Percentiles rank a stretch among this genome's conserved stretches.
phyloP scores from a whole-genome alignment of 2,797 vertebrate genomes.

The Ammospiza maritima region DNA sequence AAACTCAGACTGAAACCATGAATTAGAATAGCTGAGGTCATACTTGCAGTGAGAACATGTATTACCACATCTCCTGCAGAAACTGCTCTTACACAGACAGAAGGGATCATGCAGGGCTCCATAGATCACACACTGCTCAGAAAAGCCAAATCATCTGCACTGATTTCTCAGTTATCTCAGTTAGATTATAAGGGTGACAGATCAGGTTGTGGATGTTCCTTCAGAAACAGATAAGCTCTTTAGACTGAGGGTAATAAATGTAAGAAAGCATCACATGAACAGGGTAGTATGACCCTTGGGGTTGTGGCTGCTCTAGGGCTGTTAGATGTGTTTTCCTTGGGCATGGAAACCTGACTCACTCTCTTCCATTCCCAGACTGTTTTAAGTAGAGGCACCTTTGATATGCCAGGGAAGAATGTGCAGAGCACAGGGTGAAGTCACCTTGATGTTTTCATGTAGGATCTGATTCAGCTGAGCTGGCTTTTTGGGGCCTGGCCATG shows the following conservation, averaged over 20 bases:
- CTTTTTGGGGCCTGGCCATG: not conserved
- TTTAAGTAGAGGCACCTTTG: not conserved
- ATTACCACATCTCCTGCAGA: not conserved
- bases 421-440: not conserved
- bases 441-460: not conserved
- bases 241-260: not conserved
- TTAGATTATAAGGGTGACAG: not conserved
- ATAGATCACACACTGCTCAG: not conserved
- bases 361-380: not conserved
- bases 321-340: not conserved
- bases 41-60: not conserved
- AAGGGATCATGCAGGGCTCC: not conserved
- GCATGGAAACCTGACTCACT: not conserved
- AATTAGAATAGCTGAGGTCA: not conserved
- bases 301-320: not conserved
- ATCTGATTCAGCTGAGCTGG: not conserved
- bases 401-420: not conserved
- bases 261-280: not conserved
- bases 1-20: not conserved
- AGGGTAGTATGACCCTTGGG: accelerated
- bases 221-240: not conserved
- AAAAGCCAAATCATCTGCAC: not conserved
- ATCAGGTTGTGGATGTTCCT: not conserved
- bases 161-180: not conserved
- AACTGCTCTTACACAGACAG: not conserved